Evolutionary conservation across 2,113 vertebrate species (phyloP), one percentile per base, ranked within the genome.

Genomic region (Corythaixoides concolor): DNA sequence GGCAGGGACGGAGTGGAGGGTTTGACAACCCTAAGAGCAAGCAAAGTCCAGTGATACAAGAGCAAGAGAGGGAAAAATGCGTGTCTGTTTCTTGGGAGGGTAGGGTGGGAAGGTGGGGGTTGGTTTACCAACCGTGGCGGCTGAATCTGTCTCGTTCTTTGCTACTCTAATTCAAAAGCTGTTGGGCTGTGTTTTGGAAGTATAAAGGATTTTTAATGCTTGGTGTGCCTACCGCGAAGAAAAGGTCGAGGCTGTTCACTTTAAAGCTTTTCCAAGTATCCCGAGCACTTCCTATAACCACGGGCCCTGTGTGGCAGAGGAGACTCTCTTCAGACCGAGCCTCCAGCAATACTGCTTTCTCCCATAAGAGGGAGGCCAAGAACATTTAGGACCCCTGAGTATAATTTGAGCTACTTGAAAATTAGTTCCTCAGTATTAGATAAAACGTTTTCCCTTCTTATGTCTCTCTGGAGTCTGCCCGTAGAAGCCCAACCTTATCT

Each of bases 301-400:
- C 15, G 3, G 10, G 39, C 28, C 1, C 0, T 21, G 22, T 1
- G 1, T 1, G 37, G 45, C 53, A 6, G 26, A 7, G 62, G 11
- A 20, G 37, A 8, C 19, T 67, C 41, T 43, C 41, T 39, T 39
- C 39, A 39, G 41, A 11, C 41, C 39, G 39, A 43, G 50, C 24
- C 47, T 60, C 41, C 63, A 74, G 94, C 72, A 79, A n/a, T 93
- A 59, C 94, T 78, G 26, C 67, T 50, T 86, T 84, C 83, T 47
- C 64, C 94, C 94, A 4, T 78, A 49, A 92, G 93, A 92, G 93
- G 95, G 94, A 92, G 83, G 64, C 91, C 91, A 28, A 95, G 94
- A 89, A 90, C 91, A 32, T 69, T 87, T 16, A 35, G 41, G 59
- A 27, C 14, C 35, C 33, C 11, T 3, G 32, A 88, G 35, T 2